Conservation (phyloP, 2,797 vertebrate genomes). For the Sciaenops ocellatus region DNA sequence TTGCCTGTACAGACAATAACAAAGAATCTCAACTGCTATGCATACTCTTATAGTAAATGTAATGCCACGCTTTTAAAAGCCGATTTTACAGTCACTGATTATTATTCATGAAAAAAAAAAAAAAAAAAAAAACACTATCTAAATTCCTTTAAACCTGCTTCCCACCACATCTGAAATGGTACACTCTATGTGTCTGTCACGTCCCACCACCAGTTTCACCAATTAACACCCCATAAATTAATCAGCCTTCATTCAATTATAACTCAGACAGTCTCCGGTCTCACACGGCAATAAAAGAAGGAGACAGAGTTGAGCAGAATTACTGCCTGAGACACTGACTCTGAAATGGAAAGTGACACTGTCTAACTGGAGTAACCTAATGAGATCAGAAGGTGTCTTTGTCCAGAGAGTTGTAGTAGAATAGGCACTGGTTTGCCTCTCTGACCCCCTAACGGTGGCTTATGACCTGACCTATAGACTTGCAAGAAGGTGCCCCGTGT, state of each 20-base stretch:
- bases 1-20: conserved; percentile 26
- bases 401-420: conserved; percentile 52
- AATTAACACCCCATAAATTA: conserved; percentile 71
- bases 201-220: conserved; percentile 41
- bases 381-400: conserved; percentile 75
- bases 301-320: conserved; percentile 52
- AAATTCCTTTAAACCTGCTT: conserved; percentile 14
- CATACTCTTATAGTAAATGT: not conserved
- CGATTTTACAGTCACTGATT: not conserved
- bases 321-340: conserved; percentile 62
- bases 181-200: conserved; percentile 28
- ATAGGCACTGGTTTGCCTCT: conserved; percentile 34
- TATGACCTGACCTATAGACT: conserved; percentile 55
- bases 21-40: conserved; percentile 18
- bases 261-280: conserved; percentile 54
- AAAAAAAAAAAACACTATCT: too few species aligned
- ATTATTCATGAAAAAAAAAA: too few species aligned
- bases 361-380: conserved; percentile 80
- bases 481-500: conserved; percentile 34
- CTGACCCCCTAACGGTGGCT: conserved; percentile 53
- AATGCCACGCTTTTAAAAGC: not conserved
- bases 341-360: conserved; percentile 79
- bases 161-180: not conserved
- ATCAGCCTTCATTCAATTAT: conserved; percentile 73
- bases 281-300: conserved; percentile 55